These are phyloP conservation scores for Pica pica DNA, from an alignment of 2,113 vertebrate species.

Conservation along the genomic window DNA sequence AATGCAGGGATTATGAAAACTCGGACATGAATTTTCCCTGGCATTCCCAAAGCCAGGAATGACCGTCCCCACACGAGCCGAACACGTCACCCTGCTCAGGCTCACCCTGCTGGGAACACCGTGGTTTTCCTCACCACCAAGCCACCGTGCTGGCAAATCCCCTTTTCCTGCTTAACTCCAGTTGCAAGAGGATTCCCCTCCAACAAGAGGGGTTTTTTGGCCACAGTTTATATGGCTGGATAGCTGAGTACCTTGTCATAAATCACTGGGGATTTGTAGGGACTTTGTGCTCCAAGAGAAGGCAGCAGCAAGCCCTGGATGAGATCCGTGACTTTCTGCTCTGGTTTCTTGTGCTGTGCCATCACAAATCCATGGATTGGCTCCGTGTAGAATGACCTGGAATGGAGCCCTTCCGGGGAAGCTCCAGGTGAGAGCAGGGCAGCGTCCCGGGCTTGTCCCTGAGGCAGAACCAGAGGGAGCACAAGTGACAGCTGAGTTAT, in stretches of 20 bases:
- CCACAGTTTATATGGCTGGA: not conserved
- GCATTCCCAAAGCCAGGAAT: not conserved
- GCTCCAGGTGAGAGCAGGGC: not conserved
- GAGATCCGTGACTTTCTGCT: not conserved
- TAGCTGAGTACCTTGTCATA: not conserved
- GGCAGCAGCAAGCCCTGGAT: not conserved
- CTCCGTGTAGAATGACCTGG: not conserved
- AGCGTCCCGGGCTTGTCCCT: not conserved
- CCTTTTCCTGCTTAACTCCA: not conserved
- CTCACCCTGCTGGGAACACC: not conserved
- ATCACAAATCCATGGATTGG: not conserved
- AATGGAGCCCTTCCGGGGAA: not conserved
- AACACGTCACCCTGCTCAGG: not conserved
- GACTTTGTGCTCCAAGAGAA: not conserved
- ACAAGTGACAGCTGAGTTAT: not conserved
- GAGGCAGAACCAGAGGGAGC: not conserved
- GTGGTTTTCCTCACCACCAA: not conserved
- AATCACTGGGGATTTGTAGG: not conserved
- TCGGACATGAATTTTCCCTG: not conserved
- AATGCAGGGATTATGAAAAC: not conserved
- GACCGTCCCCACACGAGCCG: not conserved
- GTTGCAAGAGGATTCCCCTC: not conserved
- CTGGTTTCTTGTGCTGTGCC: not conserved
- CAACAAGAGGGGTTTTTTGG: not conserved
- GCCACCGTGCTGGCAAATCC: not conserved